A percentile compares a stretch with the other conserved stretches of the same genome.
These are phyloP conservation scores for Enteromius treurensis DNA, from an alignment of 2,797 vertebrate genomes.

Conservation along the genomic window DNA sequence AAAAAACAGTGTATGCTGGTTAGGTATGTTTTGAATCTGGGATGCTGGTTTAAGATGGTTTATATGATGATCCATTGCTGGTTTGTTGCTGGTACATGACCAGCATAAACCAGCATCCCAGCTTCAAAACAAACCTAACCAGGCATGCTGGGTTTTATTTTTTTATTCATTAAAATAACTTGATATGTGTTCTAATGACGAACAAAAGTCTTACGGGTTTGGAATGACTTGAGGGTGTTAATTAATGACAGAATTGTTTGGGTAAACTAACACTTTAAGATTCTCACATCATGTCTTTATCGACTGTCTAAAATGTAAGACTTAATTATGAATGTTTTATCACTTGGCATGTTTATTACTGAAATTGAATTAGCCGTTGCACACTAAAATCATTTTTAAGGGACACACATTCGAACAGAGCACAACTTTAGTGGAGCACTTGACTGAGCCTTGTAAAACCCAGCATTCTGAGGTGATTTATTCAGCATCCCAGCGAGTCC, in stretches of 20 bases:
- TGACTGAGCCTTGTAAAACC: conserved; percentile 37
- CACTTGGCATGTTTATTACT: neutral
- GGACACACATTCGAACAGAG: conserved; percentile 5
- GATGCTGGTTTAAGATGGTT: no score
- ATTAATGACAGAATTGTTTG: neutral
- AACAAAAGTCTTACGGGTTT: neutral
- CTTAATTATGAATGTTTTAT: conserved; percentile 21
- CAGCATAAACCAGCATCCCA: no score
- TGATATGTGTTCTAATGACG: neutral
- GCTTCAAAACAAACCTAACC: no score
- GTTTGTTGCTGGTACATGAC: no score
- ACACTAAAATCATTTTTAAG: conserved; percentile 16
- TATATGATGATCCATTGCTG: no score
- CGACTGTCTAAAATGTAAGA: neutral
- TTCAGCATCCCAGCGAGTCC: conserved; percentile 33
- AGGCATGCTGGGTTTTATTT: no score
- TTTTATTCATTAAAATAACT: neutral
- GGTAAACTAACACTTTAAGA: neutral
- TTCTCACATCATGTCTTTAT: neutral
- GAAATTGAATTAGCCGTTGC: conserved; percentile 36
- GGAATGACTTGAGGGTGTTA: neutral
- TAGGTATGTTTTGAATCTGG: no score
- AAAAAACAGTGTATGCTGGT: no score
- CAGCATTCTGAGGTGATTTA: conserved; percentile 38
- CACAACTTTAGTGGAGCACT: neutral